Conservation (phyloP, 2,113 vertebrate genomes). For the Sclerurus mexicanus region DNA sequence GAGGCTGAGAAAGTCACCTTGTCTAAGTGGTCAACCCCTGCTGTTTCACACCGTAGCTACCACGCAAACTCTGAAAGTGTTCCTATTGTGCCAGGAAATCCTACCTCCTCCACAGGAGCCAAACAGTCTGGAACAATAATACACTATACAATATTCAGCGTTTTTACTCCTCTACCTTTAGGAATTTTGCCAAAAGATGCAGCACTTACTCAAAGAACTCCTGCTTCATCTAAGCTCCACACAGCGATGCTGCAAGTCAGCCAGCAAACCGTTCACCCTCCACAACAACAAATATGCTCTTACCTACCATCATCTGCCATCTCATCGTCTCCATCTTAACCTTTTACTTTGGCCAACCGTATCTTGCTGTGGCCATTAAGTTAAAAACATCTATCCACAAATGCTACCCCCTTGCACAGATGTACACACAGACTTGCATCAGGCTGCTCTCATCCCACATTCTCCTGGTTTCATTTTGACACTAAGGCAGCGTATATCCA, state of each 20-base stretch:
- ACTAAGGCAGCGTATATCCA: background rate
- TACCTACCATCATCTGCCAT: background rate
- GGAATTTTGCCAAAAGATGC: conserved; percentile 48
- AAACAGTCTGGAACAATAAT: conserved; percentile 37
- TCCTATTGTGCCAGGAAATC: conserved; percentile 17
- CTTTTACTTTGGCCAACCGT: background rate
- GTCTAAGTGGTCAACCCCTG: background rate
- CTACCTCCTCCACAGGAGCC: conserved; percentile 54
- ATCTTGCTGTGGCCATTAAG: background rate
- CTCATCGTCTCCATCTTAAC: background rate
- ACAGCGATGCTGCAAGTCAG: background rate
- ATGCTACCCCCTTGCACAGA: background rate
- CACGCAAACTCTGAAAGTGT: background rate
- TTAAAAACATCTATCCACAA: background rate
- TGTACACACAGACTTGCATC: background rate
- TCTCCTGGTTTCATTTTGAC: background rate
- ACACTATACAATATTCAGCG: background rate
- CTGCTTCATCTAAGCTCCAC: background rate
- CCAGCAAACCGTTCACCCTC: background rate
- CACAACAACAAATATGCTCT: background rate
- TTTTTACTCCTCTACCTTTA: conserved; percentile 6
- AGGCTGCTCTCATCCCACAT: background rate
- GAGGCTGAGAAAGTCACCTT: conserved; percentile 17
- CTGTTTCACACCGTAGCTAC: background rate
- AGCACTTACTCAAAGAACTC: background rate